A percentile compares a stretch with the other conserved stretches of the same genome.
Conservation (phyloP, 2,113 vertebrate genomes). For the Eudyptes chrysolophus region DNA sequence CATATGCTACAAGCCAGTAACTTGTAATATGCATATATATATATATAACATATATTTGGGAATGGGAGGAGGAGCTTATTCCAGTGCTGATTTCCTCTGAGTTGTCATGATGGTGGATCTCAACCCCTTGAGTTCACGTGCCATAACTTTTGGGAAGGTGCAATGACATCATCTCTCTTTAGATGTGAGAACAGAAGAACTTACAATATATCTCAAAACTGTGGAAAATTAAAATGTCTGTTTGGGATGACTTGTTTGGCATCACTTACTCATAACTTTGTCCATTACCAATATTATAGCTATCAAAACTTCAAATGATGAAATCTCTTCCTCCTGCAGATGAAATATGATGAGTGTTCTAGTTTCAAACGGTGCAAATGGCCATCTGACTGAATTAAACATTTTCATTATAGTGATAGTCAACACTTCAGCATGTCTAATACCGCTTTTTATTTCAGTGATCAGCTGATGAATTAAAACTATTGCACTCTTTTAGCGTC, state of each 20-base stretch:
- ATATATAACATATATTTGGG: neutral
- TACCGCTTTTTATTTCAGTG: neutral
- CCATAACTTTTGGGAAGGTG: neutral
- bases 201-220: neutral
- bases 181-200: neutral
- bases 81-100: neutral
- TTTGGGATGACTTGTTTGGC: neutral
- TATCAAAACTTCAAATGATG: neutral
- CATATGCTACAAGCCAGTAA: neutral
- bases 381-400: neutral
- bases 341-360: neutral
- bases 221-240: neutral
- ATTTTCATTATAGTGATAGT: neutral
- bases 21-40: neutral
- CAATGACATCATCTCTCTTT: neutral
- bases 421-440: neutral
- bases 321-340: neutral
- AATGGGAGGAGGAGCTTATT: neutral
- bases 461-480: constrained; percentile 28
- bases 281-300: neutral
- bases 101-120: neutral
- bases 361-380: neutral
- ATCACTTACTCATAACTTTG: neutral
- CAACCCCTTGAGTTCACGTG: neutral
- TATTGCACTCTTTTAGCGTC: neutral